Evolutionary conservation across 2,888 invertebrate genomes (phyloP), one percentile per base, ranked within the genome.

Genomic region (Thereva unica): DNA sequence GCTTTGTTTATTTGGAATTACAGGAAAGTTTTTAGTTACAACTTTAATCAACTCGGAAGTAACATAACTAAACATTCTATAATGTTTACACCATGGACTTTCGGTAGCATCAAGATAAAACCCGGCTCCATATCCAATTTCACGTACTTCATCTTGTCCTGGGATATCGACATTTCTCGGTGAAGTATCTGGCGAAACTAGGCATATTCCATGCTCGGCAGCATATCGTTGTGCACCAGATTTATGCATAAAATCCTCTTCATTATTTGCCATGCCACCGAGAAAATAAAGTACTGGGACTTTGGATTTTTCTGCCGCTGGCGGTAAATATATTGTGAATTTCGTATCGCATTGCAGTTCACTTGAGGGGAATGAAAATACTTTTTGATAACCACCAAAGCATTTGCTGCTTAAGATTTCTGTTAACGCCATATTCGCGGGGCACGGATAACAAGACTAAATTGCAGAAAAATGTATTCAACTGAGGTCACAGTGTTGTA

Each of bases 121-220:
- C 0, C 97, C 95, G 70, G 98, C 98, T 5, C 93, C 93, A 7
- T 90, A 89, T 38, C 99, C 99, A 82, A 99, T 95, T 81, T 97
- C 97, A 87, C 92, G 97, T 12, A 86, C 84, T 42, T 95, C 95
- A 76, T 93, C 91, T 82, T 98, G 95, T 0, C 96, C 97, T 10
- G 91, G 88, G 67, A 99, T 86, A 73, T 93, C 91, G 8, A 92
- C 85, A 5, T 92, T 93, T 74, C 97, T 85, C 1, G 98, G 98
- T 72, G 97, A 97, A 0, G 98, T 99, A 76, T 99, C 99, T 0
- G 98, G 97, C 68, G 91, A 91, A 3, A 99, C 92, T 63, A 99
- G 86, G 70, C 95, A 87, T 3, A 99, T 82, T 0, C 91, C 91
- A 76, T 92, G 85, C 75, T 94, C 85, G 4, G 95, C 86, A 4